These are phyloP conservation scores for Drosophila nr. fundita DNA, from an alignment of 2,888 invertebrate genomes.

Conservation along the genomic window DNA sequence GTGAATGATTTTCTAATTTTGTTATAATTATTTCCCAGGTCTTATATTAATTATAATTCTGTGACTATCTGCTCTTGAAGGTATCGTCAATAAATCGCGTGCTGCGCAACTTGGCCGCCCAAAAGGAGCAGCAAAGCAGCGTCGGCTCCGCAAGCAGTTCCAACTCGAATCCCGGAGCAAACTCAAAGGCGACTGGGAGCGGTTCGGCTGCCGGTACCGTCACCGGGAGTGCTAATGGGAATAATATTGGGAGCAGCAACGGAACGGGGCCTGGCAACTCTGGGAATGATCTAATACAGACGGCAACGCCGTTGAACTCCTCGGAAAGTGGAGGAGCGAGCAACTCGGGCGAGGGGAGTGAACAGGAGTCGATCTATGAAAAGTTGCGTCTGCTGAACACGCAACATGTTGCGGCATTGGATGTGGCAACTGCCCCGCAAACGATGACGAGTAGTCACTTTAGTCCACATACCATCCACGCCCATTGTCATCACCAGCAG, in stretches of 20 bases:
- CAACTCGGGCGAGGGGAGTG: conserved; percentile 71
- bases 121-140: conserved; percentile 88
- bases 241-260: conserved; percentile 3
- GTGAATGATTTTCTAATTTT: neutral
- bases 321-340: conserved; percentile 78
- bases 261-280: conserved; percentile 7
- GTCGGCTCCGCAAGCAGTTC: conserved; percentile 27
- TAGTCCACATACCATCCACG: conserved; percentile 49
- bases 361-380: conserved; percentile 80
- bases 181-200: conserved; percentile 16
- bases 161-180: conserved; percentile 8
- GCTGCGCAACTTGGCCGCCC: conserved; percentile 96
- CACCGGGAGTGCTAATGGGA: conserved; percentile 37
- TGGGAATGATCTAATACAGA: conserved; percentile 63
- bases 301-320: conserved; percentile 81
- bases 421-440: conserved; percentile 27
- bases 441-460: conserved; percentile 50
- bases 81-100: conserved; percentile 94
- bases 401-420: conserved; percentile 54
- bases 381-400: conserved; percentile 82
- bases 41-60: neutral
- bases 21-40: neutral
- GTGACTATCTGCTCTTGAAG: conserved; percentile 45
- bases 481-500: conserved; percentile 46
- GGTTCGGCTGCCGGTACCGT: conserved; percentile 25